These are phyloP conservation scores for Monomorium pharaonis DNA, from an alignment of 1,140 invertebrate species.

Conservation along the genomic window DNA sequence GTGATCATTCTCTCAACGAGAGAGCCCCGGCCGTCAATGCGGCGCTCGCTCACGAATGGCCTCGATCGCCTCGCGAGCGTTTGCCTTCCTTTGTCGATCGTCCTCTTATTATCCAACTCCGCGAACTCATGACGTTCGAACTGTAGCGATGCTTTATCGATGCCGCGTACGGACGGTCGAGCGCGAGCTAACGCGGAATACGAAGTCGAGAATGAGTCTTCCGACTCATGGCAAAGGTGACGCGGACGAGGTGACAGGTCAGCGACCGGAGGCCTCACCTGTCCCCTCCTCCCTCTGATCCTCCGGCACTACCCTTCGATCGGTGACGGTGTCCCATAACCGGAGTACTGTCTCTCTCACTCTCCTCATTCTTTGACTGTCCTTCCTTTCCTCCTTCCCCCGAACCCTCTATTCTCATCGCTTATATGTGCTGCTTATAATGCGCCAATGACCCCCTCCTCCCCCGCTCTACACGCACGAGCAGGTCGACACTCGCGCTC, in stretches of 20 bases:
- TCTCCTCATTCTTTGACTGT: conserved; percentile 68
- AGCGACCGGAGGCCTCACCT: conserved; percentile 72
- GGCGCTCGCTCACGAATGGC: conserved; percentile 45
- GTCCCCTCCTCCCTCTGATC: neutral
- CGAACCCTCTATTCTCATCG: conserved; percentile 5
- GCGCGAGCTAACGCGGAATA: conserved; percentile 39
- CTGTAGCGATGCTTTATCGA: conserved; percentile 58
- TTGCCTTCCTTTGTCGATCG: conserved; percentile 55
- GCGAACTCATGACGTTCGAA: conserved; percentile 59
- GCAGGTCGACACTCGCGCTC: neutral
- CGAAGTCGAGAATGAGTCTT: conserved; percentile 43
- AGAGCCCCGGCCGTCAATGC: conserved; percentile 40
- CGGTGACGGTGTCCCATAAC: conserved; percentile 23
- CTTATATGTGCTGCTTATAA: conserved; percentile 32
- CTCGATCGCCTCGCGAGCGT: conserved; percentile 50
- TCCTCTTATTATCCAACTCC: conserved; percentile 52
- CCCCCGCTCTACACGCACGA: neutral
- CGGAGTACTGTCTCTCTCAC: conserved; percentile 48
- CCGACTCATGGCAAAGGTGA: conserved; percentile 42
- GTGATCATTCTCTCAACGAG: conserved; percentile 58
- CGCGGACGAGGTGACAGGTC: conserved; percentile 74
- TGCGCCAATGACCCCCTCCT: neutral
- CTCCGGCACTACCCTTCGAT: conserved; percentile 25
- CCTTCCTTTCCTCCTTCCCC: neutral
- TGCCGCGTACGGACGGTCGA: neutral